Conservation (phyloP, 1,140 invertebrate genomes). For the Philotrypesis tridentata region DNA sequence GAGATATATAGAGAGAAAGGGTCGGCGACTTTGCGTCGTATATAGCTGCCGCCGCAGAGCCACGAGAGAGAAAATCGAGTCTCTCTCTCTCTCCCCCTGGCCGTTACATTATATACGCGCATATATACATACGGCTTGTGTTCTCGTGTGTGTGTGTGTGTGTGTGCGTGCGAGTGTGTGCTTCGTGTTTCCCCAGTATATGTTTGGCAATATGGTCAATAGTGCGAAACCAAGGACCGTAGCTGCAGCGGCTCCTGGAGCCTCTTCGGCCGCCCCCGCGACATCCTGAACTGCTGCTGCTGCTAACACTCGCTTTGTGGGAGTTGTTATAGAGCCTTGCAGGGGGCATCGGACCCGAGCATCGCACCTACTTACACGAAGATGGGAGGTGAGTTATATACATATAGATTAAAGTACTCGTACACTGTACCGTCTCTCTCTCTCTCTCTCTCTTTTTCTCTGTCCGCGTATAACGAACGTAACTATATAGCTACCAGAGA, state of each 20-base stretch:
- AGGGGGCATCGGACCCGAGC: conserved; percentile 3
- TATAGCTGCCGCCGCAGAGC: background rate
- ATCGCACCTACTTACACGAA: background rate
- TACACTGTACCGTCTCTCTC: background rate
- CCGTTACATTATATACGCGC: background rate
- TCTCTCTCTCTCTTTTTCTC: background rate
- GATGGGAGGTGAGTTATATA: conserved; percentile 22
- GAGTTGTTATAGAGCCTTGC: background rate
- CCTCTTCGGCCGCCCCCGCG: background rate
- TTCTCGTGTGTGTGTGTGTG: background rate
- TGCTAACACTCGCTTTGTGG: background rate
- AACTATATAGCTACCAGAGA: background rate
- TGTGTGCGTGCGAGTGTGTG: background rate
- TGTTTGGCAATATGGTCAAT: conserved; percentile 36
- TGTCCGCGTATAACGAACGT: background rate
- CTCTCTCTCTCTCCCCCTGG: background rate
- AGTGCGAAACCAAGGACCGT: background rate
- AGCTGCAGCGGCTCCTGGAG: background rate
- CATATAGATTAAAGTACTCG: background rate
- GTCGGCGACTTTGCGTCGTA: conserved; percentile 35
- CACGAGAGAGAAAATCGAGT: background rate
- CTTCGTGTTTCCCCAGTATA: background rate
- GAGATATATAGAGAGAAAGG: conserved; percentile 39
- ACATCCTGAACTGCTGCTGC: background rate
- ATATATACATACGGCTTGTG: background rate